Conservation (phyloP, 1,140 invertebrate genomes). For the Antheraea mylitta region DNA sequence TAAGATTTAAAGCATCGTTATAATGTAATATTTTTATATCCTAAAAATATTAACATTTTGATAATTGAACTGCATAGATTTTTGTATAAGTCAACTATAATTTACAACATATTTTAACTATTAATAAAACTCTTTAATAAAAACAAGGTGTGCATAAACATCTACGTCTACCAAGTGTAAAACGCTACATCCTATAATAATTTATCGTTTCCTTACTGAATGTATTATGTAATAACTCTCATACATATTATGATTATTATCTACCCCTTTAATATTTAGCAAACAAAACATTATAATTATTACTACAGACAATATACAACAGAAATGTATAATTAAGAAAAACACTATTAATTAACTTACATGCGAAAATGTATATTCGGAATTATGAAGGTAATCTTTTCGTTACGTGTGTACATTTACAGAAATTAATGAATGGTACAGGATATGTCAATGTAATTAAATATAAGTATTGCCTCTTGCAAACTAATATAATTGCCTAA, state of each 20-base stretch:
- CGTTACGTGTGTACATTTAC: too few species aligned
- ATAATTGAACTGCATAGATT: conserved; percentile 44
- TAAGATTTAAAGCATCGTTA: background rate
- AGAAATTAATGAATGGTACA: background rate
- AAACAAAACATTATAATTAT: background rate
- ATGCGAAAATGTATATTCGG: too few species aligned
- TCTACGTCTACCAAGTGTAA: conserved; percentile 68
- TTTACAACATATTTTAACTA: conserved; percentile 48
- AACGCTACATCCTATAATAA: conserved; percentile 32
- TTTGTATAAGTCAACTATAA: conserved; percentile 42
- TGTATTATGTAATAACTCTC: background rate
- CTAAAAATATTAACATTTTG: conserved; percentile 15
- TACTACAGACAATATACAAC: too few species aligned
- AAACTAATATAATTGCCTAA: background rate
- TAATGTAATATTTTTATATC: conserved; percentile 27
- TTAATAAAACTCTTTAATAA: conserved; percentile 56
- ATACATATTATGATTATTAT: conserved; percentile 1
- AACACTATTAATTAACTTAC: too few species aligned
- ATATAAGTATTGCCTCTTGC: background rate
- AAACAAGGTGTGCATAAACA: conserved; percentile 67
- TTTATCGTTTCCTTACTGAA: conserved; percentile 4
- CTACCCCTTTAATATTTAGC: background rate
- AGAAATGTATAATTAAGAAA: too few species aligned
- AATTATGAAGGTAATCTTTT: too few species aligned
- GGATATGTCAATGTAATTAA: background rate